These are phyloP conservation scores for Elgaria multicarinata DNA, from an alignment of 2,113 vertebrate genomes.

Conservation along the genomic window DNA sequence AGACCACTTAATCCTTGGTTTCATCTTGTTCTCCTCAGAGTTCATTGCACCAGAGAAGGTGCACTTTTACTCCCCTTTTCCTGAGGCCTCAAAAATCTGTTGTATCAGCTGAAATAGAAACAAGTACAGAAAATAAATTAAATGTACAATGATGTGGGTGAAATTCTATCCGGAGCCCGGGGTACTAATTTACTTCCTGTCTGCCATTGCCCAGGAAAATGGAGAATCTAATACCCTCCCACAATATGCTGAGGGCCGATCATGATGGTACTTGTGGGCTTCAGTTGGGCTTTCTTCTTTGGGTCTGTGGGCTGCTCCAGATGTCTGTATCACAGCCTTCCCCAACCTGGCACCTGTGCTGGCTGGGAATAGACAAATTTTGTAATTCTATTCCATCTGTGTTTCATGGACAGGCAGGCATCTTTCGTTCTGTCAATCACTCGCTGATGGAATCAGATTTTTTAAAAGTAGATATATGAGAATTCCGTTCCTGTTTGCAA, in stretches of 20 bases:
- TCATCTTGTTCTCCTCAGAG: background rate
- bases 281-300: background rate
- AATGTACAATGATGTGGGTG: background rate
- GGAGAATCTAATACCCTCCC: background rate
- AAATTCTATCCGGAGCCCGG: background rate
- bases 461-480: no score
- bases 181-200: background rate
- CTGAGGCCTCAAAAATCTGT: conserved; percentile 35
- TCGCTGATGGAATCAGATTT: no score
- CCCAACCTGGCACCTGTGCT: no score
- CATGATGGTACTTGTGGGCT: background rate
- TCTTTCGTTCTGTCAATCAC: no score
- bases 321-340: no score
- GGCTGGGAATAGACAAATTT: no score
- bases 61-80: conserved; percentile 6
- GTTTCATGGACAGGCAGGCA: no score
- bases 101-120: conserved; percentile 39
- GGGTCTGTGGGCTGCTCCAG: no score
- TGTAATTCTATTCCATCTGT: no score
- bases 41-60: conserved; percentile 1
- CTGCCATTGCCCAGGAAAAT: background rate
- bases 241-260: background rate
- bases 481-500: no score
- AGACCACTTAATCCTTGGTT: conserved; percentile 34
- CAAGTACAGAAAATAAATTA: background rate